Percentiles rank a stretch among this genome's conserved stretches.
These are phyloP conservation scores for Lepidochrysops patricia DNA, from an alignment of 2,888 invertebrate species.

Conservation along the genomic window DNA sequence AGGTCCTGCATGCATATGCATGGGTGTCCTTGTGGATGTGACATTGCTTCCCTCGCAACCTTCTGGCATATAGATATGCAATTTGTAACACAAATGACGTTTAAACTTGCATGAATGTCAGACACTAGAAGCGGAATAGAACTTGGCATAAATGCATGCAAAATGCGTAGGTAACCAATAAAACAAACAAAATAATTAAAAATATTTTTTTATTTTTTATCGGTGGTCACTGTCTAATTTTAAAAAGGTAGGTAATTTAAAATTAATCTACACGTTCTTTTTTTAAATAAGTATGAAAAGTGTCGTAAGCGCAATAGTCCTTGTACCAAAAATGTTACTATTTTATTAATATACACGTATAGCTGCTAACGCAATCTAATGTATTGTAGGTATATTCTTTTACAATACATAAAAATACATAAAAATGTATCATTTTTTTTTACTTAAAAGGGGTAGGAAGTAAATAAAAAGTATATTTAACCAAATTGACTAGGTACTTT, in stretches of 20 bases:
- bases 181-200: not conserved
- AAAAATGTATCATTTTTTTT: not conserved
- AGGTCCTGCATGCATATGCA: constrained; percentile 15
- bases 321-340: not conserved
- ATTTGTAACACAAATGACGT: constrained; percentile 26
- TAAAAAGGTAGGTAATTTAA: too few species aligned
- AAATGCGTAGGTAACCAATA: not conserved
- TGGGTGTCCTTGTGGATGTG: constrained; percentile 19
- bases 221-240: not conserved
- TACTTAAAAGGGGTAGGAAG: too few species aligned
- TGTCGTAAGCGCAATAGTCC: not conserved
- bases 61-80: constrained; percentile 17
- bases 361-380: not conserved
- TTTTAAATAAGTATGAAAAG: not conserved
- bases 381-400: not conserved
- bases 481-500: too few species aligned
- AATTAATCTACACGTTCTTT: not conserved
- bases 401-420: not conserved
- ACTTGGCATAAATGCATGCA: constrained; percentile 1
- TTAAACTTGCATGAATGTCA: constrained; percentile 16
- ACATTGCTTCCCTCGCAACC: constrained; percentile 22
- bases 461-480: too few species aligned
- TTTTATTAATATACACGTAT: not conserved
- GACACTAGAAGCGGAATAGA: constrained; percentile 16
- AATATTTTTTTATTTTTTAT: not conserved